Conservation (phyloP, 2,888 invertebrate species). For the Eupelmus urozonus region DNA sequence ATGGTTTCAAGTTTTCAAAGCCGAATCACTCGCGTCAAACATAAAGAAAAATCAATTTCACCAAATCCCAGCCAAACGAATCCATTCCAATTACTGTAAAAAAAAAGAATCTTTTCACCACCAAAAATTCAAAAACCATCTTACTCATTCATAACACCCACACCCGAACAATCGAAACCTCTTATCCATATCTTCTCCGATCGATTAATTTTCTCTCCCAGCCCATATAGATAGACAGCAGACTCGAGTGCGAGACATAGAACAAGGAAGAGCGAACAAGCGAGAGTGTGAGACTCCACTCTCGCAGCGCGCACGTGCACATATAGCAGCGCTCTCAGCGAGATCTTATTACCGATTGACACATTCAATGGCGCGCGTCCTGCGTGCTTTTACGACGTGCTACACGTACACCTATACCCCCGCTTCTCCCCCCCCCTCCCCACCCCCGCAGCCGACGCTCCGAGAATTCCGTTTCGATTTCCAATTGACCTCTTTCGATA, state of each 20-base stretch:
- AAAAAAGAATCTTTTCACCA: too few species aligned
- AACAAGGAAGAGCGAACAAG: not conserved
- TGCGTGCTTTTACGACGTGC: conserved; percentile 28
- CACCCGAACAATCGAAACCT: too few species aligned
- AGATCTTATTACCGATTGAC: conserved; percentile 52
- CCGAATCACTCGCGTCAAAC: too few species aligned
- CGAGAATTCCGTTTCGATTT: conserved; percentile 56
- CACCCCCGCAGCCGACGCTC: not conserved
- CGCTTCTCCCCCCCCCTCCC: not conserved
- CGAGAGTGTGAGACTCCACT: too few species aligned
- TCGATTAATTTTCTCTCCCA: conserved; percentile 11
- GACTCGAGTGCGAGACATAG: not conserved
- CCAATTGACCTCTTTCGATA: conserved; percentile 59
- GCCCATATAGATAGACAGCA: too few species aligned
- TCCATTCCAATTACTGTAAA: too few species aligned
- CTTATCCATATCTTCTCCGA: too few species aligned
- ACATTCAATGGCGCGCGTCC: conserved; percentile 13
- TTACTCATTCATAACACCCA: too few species aligned
- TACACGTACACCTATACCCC: not conserved
- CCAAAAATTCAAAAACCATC: too few species aligned
- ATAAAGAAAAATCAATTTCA: too few species aligned
- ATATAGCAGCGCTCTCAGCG: not conserved
- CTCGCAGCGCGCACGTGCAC: not conserved
- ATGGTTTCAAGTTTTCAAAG: too few species aligned
- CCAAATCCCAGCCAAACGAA: too few species aligned